phyloP scores from a whole-genome alignment of 2,113 vertebrate genomes.

The Perca flavescens region DNA sequence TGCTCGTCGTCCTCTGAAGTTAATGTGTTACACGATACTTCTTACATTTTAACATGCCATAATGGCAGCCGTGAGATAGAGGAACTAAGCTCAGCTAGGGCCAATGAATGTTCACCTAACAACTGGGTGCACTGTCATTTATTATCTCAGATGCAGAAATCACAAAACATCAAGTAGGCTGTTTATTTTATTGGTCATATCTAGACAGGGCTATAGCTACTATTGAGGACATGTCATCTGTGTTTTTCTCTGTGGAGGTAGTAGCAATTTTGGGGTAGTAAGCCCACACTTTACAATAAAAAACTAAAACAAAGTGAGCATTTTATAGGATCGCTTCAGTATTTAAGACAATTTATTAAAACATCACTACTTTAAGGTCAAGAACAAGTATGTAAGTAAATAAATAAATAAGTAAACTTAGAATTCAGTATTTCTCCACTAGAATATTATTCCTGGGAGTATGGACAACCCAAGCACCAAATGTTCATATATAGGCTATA shows the following conservation, averaged over 20 bases:
- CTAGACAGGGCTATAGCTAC: neutral
- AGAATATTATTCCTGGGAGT: neutral
- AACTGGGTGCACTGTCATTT: neutral
- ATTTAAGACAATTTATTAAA: neutral
- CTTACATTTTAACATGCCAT: slow-evolving; percentile 2
- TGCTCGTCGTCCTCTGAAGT: neutral
- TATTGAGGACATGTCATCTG: neutral
- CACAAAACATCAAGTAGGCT: neutral
- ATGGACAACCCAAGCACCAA: neutral
- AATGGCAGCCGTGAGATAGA: neutral
- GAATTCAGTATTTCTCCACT: neutral
- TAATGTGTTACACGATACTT: slow-evolving; percentile 5
- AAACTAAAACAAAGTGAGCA: neutral
- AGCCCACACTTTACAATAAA: neutral
- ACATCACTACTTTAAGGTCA: neutral
- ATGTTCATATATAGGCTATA: too few species aligned
- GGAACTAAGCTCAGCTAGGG: neutral
- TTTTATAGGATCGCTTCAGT: neutral
- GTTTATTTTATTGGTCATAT: neutral
- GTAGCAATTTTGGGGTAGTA: neutral
- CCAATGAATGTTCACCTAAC: neutral
- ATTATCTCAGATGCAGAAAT: neutral
- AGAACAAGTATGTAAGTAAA: neutral
- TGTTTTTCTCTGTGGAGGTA: neutral
- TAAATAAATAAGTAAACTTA: neutral